Percentiles rank a stretch among this genome's conserved stretches.
phyloP scores from a whole-genome alignment of 2,797 vertebrate genomes.

The Smutsia gigantea region DNA sequence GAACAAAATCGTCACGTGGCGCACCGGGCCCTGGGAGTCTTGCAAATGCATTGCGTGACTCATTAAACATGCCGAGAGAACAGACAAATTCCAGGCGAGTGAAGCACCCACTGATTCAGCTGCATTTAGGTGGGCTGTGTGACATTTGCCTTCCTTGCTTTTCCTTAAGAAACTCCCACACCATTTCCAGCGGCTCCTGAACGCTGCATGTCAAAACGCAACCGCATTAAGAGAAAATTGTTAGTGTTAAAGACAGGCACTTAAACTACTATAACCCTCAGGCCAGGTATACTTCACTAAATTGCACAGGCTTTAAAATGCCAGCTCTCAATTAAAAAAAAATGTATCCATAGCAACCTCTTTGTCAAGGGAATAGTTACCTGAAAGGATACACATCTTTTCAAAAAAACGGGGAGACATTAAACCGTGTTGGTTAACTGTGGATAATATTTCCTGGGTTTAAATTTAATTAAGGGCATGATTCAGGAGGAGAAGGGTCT shows the following conservation, averaged over 20 bases:
- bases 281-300: constrained; percentile 71
- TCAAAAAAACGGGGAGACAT: constrained; percentile 60
- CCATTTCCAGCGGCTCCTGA: constrained; percentile 53
- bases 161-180: constrained; percentile 62
- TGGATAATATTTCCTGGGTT: constrained; percentile 32
- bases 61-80: constrained; percentile 82
- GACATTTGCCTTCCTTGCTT: constrained; percentile 71
- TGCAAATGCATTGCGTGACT: constrained; percentile 77
- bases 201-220: constrained; percentile 56
- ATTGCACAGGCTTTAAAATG: constrained; percentile 74
- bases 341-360: constrained; percentile 84
- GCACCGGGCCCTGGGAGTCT: constrained; percentile 70
- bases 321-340: constrained; percentile 66
- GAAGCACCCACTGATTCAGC: constrained; percentile 79
- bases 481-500: constrained; percentile 18
- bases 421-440: constrained; percentile 32
- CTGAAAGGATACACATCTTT: constrained; percentile 69
- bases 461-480: constrained; percentile 32
- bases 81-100: constrained; percentile 77
- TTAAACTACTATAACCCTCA: constrained; percentile 68
- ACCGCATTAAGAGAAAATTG: constrained; percentile 73
- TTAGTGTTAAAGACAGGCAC: constrained; percentile 64
- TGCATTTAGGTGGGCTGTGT: constrained; percentile 73
- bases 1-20: constrained; percentile 76
- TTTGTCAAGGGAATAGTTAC: constrained; percentile 79